phyloP scores from a whole-genome alignment of 53 echinoderm and acorn worm species.

The Apostichopus leukothele region DNA sequence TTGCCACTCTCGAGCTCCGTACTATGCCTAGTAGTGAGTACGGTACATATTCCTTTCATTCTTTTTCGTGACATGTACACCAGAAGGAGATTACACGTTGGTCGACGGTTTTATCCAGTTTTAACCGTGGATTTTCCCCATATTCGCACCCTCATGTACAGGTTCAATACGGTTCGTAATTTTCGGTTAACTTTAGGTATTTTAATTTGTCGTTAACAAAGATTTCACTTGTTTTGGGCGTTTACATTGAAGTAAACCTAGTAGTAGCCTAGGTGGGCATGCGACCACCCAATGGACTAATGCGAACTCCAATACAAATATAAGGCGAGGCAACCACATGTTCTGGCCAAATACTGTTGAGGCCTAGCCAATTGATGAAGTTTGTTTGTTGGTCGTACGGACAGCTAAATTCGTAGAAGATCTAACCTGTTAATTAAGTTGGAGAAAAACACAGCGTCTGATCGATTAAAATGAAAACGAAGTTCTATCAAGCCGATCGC shows the following conservation, averaged over 20 bases:
- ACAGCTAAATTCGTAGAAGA: too few species aligned
- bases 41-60: background rate
- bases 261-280: too few species aligned
- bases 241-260: background rate
- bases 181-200: background rate
- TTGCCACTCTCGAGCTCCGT: too few species aligned
- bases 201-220: background rate
- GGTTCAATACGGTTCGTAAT: constrained; percentile 40
- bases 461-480: too few species aligned
- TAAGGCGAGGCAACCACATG: constrained; percentile 29
- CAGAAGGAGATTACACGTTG: constrained; percentile 23
- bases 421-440: too few species aligned
- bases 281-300: background rate
- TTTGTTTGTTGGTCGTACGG: too few species aligned
- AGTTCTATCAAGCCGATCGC: too few species aligned
- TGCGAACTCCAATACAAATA: background rate
- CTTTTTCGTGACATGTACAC: constrained; percentile 46
- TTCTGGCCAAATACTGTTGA: background rate
- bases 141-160: constrained; percentile 43
- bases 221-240: background rate
- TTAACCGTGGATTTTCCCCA: constrained; percentile 39
- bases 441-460: too few species aligned
- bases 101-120: constrained; percentile 40
- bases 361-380: too few species aligned
- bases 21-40: too few species aligned